A percentile compares a stretch with the other conserved stretches of the same genome.
These are phyloP conservation scores for Delia radicum DNA, from an alignment of 1,140 invertebrate species.

Conservation along the genomic window DNA sequence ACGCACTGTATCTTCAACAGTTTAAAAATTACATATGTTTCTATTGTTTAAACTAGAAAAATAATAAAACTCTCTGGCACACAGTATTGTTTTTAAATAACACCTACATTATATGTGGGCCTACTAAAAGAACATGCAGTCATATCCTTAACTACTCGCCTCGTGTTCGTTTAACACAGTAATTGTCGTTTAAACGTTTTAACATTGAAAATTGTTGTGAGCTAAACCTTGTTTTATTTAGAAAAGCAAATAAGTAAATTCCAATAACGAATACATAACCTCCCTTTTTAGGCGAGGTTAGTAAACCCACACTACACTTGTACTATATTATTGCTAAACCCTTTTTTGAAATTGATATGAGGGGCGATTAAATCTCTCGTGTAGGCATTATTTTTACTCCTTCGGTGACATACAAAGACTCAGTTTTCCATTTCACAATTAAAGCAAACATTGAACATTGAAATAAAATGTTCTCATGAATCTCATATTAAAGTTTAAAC, in stretches of 20 bases:
- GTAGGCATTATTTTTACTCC: too few relatives aligned
- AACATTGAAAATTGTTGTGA: not conserved
- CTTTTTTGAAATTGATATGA: not conserved
- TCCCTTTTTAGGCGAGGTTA: not conserved
- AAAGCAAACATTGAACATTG: not conserved
- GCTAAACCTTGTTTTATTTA: not conserved
- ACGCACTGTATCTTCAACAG: too few relatives aligned
- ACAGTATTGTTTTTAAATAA: not conserved
- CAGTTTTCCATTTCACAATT: not conserved
- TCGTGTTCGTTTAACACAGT: not conserved
- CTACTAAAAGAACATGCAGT: too few relatives aligned
- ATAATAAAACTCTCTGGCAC: too few relatives aligned
- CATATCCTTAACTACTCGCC: not conserved
- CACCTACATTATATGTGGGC: too few relatives aligned
- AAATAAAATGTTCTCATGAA: too few relatives aligned
- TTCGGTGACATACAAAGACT: too few relatives aligned
- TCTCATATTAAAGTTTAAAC: too few relatives aligned
- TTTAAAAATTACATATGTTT: too few relatives aligned
- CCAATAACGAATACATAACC: not conserved
- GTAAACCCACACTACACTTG: not conserved
- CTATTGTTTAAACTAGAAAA: too few relatives aligned
- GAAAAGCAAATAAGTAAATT: not conserved
- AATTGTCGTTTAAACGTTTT: not conserved
- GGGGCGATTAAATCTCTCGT: too few relatives aligned
- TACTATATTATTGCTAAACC: not conserved